Percentiles rank a stretch among this genome's conserved stretches.
Conservation (phyloP, 2,797 vertebrate species). For the Cottoperca gobio region DNA sequence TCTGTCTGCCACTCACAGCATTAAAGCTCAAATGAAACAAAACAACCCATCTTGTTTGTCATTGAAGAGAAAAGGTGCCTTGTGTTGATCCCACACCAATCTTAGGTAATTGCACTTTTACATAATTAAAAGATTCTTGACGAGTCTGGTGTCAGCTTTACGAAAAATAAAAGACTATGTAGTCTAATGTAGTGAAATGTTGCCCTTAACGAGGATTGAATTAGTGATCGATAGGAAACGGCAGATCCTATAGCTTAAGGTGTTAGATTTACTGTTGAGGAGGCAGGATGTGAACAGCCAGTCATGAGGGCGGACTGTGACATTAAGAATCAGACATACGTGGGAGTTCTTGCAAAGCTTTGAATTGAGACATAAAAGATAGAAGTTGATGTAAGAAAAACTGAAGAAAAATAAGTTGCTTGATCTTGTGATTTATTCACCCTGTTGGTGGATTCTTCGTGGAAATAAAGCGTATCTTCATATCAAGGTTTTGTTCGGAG, state of each 20-base stretch:
- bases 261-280: conserved; percentile 38
- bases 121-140: conserved; percentile 6
- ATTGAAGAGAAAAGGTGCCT: neutral
- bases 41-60: neutral
- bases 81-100: neutral
- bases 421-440: conserved; percentile 66
- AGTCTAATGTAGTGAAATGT: conserved; percentile 12
- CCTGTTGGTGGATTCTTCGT: conserved; percentile 48
- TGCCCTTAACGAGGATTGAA: conserved; percentile 29
- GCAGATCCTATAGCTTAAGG: conserved; percentile 26
- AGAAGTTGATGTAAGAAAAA: conserved; percentile 67
- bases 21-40: neutral
- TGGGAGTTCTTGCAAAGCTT: conserved; percentile 72
- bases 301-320: conserved; percentile 59
- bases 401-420: conserved; percentile 46
- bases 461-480: conserved; percentile 42
- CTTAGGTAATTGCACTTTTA: conserved; percentile 1
- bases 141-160: neutral
- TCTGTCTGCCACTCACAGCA: no score
- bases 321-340: conserved; percentile 68
- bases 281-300: conserved; percentile 52
- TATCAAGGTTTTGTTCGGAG: conserved; percentile 48
- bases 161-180: neutral
- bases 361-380: conserved; percentile 79
- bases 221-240: conserved; percentile 40